phyloP scores from a whole-genome alignment of 1,140 invertebrate genomes.

The Drosophila ficusphila region DNA sequence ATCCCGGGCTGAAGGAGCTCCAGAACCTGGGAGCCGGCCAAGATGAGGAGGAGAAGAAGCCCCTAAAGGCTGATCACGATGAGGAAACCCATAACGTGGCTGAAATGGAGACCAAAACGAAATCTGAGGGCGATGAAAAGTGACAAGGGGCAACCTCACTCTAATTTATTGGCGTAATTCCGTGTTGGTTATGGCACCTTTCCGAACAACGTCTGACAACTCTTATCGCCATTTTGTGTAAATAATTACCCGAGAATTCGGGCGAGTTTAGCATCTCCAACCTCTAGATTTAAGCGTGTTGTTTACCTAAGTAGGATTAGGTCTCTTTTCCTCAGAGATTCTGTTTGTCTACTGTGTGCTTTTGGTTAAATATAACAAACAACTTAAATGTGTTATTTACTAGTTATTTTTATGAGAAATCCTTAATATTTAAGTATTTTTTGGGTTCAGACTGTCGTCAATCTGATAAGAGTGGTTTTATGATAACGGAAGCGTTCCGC shows the following conservation, averaged over 20 bases:
- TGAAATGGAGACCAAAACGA: slow-evolving; percentile 27
- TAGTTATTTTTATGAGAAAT: neutral
- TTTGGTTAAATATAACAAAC: slow-evolving; percentile 26
- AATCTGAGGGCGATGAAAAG: slow-evolving; percentile 24
- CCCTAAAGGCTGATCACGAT: slow-evolving; percentile 31
- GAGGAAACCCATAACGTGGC: neutral
- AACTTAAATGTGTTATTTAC: slow-evolving; percentile 22
- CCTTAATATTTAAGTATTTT: neutral
- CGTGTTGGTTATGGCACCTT: slow-evolving; percentile 57
- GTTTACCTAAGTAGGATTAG: slow-evolving; percentile 25
- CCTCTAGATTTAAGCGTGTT: slow-evolving; percentile 49
- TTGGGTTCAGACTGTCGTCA: slow-evolving; percentile 1
- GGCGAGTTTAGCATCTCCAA: slow-evolving; percentile 27
- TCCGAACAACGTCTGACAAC: slow-evolving; percentile 37
- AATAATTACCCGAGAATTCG: slow-evolving; percentile 47
- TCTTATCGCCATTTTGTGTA: slow-evolving; percentile 26
- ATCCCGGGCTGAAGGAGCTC: slow-evolving; percentile 59
- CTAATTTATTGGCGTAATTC: slow-evolving; percentile 61
- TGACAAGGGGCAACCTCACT: slow-evolving; percentile 49
- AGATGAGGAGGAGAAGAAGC: slow-evolving; percentile 53
- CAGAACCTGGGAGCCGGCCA: slow-evolving; percentile 11
- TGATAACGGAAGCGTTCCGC: slow-evolving; percentile 16
- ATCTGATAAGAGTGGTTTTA: neutral
- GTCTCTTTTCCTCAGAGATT: slow-evolving; percentile 8
- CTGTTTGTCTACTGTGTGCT: slow-evolving; percentile 23